Evolutionary conservation across 2,797 vertebrate genomes (phyloP), one percentile per base, ranked within the genome.

Genomic region (Leptodactylus fallax): DNA sequence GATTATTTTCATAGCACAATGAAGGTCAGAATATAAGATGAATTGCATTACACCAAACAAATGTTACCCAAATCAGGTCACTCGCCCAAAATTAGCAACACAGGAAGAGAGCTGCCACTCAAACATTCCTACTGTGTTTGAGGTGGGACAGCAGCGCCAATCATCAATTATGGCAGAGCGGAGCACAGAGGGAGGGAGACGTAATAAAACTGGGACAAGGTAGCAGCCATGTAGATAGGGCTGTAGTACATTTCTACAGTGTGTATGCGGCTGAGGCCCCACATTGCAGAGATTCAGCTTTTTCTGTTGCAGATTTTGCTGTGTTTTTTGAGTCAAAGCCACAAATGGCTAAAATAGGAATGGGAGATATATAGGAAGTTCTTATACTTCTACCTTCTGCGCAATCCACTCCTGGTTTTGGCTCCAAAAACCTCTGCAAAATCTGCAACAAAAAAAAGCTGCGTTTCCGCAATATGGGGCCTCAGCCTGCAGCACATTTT

Each of bases 21-120:
- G 45, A 77, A 72, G 58, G 71, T 56, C 60, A 53, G 49, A 11
- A 53, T 56, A 56, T 58, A 72, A 85, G 69, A 77, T 74, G 45
- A 85, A 85, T 85, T 85, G n/a, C 71, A 51, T 76, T 72, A 76
- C 10, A 51, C 27, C 45, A 16, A 6, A 25, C 56, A 61, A 76
- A 25, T 77, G 55, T 76, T 85, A 77, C 71, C 14, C n/a, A 85
- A 85, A 85, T 85, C n/a, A 51, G 56, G 83, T 77, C 72, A 85
- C 56, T 49, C 21, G n/a, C 56, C 83, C 45, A 60, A 51, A 77
- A 61, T 77, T 51, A 63, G 71, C 19, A 61, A 45, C 69, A 58
- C 69, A 17, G 67, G 25, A 76, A 61, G 55, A n/a, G 21, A 49
- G 27, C n/a, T 61, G 36, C 36, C 36, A 17, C 36, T 58, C 47